Conservation (phyloP, 2,888 invertebrate genomes). For the Thymelicus acteon region DNA sequence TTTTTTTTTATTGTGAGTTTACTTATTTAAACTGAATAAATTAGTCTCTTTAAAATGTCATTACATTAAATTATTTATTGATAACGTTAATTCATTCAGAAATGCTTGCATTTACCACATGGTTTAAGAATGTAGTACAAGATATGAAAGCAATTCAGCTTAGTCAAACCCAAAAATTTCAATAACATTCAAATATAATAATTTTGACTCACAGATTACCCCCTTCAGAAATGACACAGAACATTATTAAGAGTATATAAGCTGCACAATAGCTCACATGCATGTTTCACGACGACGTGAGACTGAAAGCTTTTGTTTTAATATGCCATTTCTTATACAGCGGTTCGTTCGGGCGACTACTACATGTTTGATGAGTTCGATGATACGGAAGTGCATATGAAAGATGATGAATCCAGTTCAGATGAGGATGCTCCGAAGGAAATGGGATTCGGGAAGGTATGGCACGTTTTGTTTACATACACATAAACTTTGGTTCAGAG, state of each 20-base stretch:
- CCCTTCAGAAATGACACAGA: background rate
- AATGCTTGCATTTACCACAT: too few relatives aligned
- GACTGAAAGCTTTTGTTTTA: conserved; percentile 20
- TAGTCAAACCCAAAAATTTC: too few relatives aligned
- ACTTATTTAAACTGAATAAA: too few relatives aligned
- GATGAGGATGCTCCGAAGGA: conserved; percentile 80
- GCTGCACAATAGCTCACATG: conserved; percentile 10
- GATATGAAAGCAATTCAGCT: too few relatives aligned
- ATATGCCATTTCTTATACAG: conserved; percentile 80
- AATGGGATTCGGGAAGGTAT: conserved; percentile 85
- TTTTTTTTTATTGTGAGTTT: too few relatives aligned
- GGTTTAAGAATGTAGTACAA: too few relatives aligned
- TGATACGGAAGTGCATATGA: conserved; percentile 90
- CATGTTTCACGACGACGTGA: background rate
- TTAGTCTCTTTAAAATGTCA: too few relatives aligned
- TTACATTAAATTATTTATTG: too few relatives aligned
- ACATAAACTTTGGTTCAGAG: background rate
- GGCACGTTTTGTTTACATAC: conserved; percentile 12
- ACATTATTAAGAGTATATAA: background rate
- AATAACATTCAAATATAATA: too few relatives aligned
- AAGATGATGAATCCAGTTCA: conserved; percentile 85
- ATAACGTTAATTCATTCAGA: too few relatives aligned
- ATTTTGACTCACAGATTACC: too few relatives aligned
- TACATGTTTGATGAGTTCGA: conserved; percentile 99
- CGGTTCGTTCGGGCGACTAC: conserved; percentile 98